phyloP scores from a whole-genome alignment of 1,140 invertebrate species.

The Tenebrio molitor region DNA sequence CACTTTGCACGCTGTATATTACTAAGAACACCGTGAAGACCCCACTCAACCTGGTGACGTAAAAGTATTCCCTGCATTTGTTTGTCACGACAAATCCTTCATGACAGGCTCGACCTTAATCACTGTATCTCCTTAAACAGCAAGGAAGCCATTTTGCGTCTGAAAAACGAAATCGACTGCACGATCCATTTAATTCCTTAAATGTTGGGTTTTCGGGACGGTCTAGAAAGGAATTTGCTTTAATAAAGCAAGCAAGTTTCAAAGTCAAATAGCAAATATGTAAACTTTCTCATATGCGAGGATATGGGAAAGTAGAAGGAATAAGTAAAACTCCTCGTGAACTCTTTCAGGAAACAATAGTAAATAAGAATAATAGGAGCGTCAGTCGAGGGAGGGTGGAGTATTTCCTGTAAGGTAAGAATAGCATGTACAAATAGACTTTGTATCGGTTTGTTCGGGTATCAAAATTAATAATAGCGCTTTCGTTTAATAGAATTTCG shows the following conservation, averaged over 20 bases:
- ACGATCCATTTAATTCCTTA: constrained; percentile 17
- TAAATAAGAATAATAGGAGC: constrained; percentile 20
- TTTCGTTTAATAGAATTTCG: constrained; percentile 25
- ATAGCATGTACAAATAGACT: background rate
- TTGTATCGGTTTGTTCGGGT: no score
- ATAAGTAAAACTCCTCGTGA: constrained; percentile 26
- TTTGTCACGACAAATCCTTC: constrained; percentile 19
- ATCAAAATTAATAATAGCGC: constrained; percentile 14
- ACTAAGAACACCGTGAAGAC: constrained; percentile 30
- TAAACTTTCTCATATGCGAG: constrained; percentile 11
- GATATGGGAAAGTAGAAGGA: constrained; percentile 2
- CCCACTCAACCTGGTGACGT: constrained; percentile 29
- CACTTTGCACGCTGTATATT: constrained; percentile 32
- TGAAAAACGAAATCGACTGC: background rate
- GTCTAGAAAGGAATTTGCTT: constrained; percentile 1
- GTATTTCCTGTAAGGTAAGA: background rate
- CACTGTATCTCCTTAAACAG: constrained; percentile 22
- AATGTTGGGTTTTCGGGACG: constrained; percentile 1
- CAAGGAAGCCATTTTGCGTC: constrained; percentile 4
- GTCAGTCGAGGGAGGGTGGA: background rate
- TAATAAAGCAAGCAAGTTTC: background rate
- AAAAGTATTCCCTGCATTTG: constrained; percentile 31
- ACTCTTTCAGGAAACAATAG: constrained; percentile 20
- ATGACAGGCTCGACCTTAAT: constrained; percentile 26
- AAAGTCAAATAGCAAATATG: constrained; percentile 25